phyloP scores from a whole-genome alignment of 2,113 vertebrate species.

The Nothocercus nigrocapillus region DNA sequence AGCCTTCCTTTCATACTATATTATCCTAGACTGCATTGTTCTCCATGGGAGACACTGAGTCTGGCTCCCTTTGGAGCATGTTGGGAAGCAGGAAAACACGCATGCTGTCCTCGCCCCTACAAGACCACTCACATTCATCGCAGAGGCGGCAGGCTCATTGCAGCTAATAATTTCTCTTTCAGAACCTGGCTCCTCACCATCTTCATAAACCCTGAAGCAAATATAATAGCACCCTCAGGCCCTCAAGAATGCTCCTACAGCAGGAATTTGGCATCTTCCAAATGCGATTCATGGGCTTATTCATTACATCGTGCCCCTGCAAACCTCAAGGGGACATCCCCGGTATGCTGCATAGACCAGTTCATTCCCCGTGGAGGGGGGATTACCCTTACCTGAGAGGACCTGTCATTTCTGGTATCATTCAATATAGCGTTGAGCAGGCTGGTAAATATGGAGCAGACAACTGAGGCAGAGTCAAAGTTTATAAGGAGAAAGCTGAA shows the following conservation, averaged over 20 bases:
- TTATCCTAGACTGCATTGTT: constrained; percentile 30
- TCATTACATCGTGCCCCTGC: neutral
- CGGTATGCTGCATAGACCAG: neutral
- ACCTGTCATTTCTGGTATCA: neutral
- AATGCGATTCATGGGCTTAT: constrained; percentile 4
- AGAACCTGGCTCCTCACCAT: constrained; percentile 38
- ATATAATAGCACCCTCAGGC: constrained; percentile 20
- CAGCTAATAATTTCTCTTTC: constrained; percentile 31
- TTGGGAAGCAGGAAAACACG: neutral
- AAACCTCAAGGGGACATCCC: neutral
- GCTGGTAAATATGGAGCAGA: neutral
- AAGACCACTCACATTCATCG: neutral
- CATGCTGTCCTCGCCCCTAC: neutral
- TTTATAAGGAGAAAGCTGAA: neutral
- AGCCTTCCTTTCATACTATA: constrained; percentile 16
- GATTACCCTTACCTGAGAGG: neutral
- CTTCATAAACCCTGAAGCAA: constrained; percentile 33
- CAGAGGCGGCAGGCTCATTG: neutral
- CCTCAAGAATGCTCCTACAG: neutral
- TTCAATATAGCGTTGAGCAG: neutral
- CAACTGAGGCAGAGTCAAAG: neutral
- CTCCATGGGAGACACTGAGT: neutral
- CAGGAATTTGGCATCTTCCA: constrained; percentile 15
- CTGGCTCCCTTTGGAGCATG: constrained; percentile 9
- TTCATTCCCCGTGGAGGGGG: neutral